A percentile compares a stretch with the other conserved stretches of the same genome.
Evolutionary conservation across 2,797 vertebrate genomes (phyloP).

Genomic region (Anguilla obscura): DNA sequence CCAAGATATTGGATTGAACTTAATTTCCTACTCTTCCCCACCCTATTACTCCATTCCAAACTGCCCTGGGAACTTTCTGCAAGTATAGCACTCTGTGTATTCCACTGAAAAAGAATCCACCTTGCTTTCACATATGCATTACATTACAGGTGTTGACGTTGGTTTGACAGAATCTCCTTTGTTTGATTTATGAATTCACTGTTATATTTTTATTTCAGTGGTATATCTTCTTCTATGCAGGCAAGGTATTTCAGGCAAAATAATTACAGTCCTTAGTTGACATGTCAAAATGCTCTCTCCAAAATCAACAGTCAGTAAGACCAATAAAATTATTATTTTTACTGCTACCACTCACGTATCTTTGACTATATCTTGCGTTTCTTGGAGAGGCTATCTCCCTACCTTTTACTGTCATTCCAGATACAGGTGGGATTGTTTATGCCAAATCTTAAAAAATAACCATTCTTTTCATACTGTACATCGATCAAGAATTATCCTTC

Average conservation of each 20-base stretch:
- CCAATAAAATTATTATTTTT: conserved; percentile 7
- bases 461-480: background rate
- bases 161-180: background rate
- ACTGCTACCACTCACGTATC: background rate
- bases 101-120: conserved; percentile 6
- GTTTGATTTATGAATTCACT: background rate
- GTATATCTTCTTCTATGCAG: background rate
- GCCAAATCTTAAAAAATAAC: no score
- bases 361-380: conserved; percentile 9
- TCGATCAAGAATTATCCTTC: background rate
- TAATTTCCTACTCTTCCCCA: background rate
- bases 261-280: conserved; percentile 10
- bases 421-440: no score
- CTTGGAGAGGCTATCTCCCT: background rate
- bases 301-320: background rate
- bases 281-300: conserved; percentile 18
- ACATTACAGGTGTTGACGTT: background rate
- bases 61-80: background rate
- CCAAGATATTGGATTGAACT: background rate
- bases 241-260: background rate
- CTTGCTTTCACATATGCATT: background rate
- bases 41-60: background rate
- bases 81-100: background rate
- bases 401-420: background rate
- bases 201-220: background rate